Percentiles rank a stretch among this genome's conserved stretches.
Conservation (phyloP, 2,797 vertebrate genomes). For the Malacoctenus gilli region DNA sequence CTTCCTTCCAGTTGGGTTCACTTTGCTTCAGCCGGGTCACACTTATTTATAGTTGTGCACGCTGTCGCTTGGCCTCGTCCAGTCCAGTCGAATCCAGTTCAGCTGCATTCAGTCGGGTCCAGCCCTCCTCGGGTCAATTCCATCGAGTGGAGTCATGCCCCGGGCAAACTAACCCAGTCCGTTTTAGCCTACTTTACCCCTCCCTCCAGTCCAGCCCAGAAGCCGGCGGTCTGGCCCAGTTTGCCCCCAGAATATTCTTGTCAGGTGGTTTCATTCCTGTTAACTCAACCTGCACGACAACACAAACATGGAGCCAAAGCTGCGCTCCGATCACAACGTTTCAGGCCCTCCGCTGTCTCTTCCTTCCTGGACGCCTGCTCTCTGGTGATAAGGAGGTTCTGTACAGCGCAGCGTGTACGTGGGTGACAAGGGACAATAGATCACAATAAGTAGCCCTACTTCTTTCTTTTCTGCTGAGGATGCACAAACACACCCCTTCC, state of each 20-base stretch:
- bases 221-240: conserved; percentile 27
- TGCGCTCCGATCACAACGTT: conserved; percentile 48
- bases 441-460: conserved; percentile 37
- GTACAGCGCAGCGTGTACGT: conserved; percentile 6
- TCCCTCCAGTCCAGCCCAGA: conserved; percentile 14
- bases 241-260: conserved; percentile 5
- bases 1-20: not conserved
- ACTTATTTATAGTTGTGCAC: not conserved
- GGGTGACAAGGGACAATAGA: conserved; percentile 41
- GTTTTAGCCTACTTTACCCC: conserved; percentile 22
- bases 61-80: not conserved
- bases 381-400: conserved; percentile 63
- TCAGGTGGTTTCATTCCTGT: not conserved
- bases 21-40: not conserved
- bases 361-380: conserved; percentile 63
- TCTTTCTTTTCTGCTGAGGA: conserved; percentile 54
- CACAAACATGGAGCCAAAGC: not conserved
- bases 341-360: conserved; percentile 19
- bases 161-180: conserved; percentile 14
- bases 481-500: conserved; percentile 39
- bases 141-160: conserved; percentile 21
- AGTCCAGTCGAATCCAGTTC: conserved; percentile 10
- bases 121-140: conserved; percentile 23
- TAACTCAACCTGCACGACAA: conserved; percentile 2
- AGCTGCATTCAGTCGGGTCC: conserved; percentile 7